A percentile compares a stretch with the other conserved stretches of the same genome.
Evolutionary conservation across 2,797 vertebrate species (phyloP).

Genomic region (Sorex maritimensis): DNA sequence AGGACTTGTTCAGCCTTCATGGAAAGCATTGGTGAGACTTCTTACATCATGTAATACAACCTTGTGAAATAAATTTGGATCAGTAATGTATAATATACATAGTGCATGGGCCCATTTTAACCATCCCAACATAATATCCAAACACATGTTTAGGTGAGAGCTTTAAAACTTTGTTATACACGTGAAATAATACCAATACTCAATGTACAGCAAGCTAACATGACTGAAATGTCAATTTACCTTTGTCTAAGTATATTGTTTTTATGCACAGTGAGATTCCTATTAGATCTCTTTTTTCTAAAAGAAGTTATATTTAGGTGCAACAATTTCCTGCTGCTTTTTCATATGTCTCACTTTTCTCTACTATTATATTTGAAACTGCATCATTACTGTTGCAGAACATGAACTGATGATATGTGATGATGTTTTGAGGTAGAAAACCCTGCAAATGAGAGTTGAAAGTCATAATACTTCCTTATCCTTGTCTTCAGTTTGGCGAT

Average conservation of each 20-base stretch:
- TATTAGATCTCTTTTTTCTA: constrained; percentile 70
- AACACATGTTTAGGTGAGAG: not conserved
- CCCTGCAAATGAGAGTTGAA: constrained; percentile 61
- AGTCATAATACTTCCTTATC: constrained; percentile 58
- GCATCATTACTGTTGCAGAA: constrained; percentile 70
- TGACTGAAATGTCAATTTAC: constrained; percentile 71
- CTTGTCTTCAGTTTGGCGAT: constrained; percentile 45
- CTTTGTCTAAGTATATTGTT: constrained; percentile 66
- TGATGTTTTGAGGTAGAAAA: constrained; percentile 57
- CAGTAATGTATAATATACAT: not conserved
- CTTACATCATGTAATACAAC: not conserved
- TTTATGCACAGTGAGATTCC: constrained; percentile 67
- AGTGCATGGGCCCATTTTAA: not conserved
- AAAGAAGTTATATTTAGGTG: constrained; percentile 60
- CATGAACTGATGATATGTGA: constrained; percentile 60
- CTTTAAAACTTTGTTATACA: not conserved
- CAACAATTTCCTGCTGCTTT: constrained; percentile 72
- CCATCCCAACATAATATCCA: not conserved
- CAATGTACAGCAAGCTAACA: constrained; percentile 68
- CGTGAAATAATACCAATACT: not conserved
- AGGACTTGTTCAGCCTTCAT: too few species aligned
- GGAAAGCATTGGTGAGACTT: too few species aligned
- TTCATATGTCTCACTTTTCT: constrained; percentile 62
- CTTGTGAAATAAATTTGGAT: constrained; percentile 31
- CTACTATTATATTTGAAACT: constrained; percentile 32